phyloP scores from a whole-genome alignment of 2,797 vertebrate genomes.

The Bovichtus variegatus region DNA sequence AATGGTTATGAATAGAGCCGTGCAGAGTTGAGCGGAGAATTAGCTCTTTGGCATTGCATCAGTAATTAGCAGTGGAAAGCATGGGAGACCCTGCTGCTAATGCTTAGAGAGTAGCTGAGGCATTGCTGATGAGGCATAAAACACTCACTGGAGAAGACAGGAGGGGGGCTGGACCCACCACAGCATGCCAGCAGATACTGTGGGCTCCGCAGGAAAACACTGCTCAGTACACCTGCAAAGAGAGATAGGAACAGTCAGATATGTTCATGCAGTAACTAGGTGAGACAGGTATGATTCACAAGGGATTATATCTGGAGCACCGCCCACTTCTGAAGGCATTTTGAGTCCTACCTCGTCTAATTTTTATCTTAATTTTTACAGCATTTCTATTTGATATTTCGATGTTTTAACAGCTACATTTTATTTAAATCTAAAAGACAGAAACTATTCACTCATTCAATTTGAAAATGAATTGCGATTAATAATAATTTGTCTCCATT shows the following conservation, averaged over 20 bases:
- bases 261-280: neutral
- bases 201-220: slow-evolving; percentile 86
- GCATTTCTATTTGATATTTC: neutral
- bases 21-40: slow-evolving; percentile 93
- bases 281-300: slow-evolving; percentile 10
- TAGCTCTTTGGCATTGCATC: slow-evolving; percentile 93
- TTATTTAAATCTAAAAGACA: neutral
- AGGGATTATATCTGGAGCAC: neutral
- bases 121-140: slow-evolving; percentile 96
- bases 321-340: neutral
- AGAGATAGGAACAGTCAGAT: slow-evolving; percentile 57
- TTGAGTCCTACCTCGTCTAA: neutral
- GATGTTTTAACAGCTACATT: neutral
- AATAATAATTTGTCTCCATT: neutral
- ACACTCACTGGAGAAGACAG: slow-evolving; percentile 97
- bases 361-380: neutral
- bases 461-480: neutral
- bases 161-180: slow-evolving; percentile 92
- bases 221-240: slow-evolving; percentile 88
- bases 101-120: slow-evolving; percentile 92
- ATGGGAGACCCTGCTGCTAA: slow-evolving; percentile 91
- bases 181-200: slow-evolving; percentile 91
- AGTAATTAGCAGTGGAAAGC: slow-evolving; percentile 93
- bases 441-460: neutral
- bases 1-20: slow-evolving; percentile 91